Evolutionary conservation across 2,797 vertebrate genomes (phyloP), one percentile per base, ranked within the genome.

Genomic region (Sebastes taczanowskii): DNA sequence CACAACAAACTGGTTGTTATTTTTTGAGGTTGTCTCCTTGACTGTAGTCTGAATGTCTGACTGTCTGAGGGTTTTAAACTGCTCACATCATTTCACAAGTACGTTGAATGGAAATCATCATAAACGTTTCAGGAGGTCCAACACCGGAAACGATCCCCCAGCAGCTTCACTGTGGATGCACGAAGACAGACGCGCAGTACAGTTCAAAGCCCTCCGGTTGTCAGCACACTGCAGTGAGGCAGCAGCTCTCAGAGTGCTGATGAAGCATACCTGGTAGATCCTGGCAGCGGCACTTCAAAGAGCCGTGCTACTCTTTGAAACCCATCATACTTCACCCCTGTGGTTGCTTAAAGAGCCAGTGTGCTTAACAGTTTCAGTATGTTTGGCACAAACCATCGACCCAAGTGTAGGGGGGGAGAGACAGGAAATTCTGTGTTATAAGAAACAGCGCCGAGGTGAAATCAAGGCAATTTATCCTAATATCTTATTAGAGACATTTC

Each of bases 231-330:
- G 78, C 63, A 85, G 82, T 78, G 75, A 89, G 81, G 82, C 71
- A 82, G 80, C 68, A 65, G 80, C 85, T 91, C 89, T 94, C 83
- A 90, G 83, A 92, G 85, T 92, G 95, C 96, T 97, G 96, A 98
- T 90, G 91, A 94, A 95, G 96, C 96, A 95, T 97, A 97, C 96
- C 98, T 97, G 97, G 93, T 96, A 97, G 95, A 96, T 96, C 95
- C 95, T 96, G 94, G 92, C 95, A 96, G 95, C 92, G 88, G 89
- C 87, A 97, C 96, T 97, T 99, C 97, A 98, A 99, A 99, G 96
- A 89, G 88, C 92, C 35, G 56, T 86, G 84, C 94, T 88, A 87
- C 88, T 93, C 96, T 98, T 96, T 98, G 96, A 97, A 98, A 96
- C 83, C 92, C 95, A 97, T 95, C 95, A 88, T 92, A 95, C 94